A percentile compares a stretch with the other conserved stretches of the same genome.
phyloP scores from a whole-genome alignment of 2,888 invertebrate species.

The Synergus laeviventris region DNA sequence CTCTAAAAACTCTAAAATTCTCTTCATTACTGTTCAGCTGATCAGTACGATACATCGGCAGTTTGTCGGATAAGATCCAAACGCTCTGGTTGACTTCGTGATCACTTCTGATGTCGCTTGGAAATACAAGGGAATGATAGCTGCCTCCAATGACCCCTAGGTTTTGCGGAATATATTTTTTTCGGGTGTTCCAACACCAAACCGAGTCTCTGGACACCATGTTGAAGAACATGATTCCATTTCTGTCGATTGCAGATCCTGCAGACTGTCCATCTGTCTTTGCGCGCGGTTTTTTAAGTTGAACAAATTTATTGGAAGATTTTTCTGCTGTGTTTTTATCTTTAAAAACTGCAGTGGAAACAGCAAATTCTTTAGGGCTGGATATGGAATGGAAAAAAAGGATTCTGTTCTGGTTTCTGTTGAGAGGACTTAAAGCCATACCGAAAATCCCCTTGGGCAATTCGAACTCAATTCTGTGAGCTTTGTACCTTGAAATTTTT shows the following conservation, averaged over 20 bases:
- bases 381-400: conserved; percentile 90
- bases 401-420: conserved; percentile 79
- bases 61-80: conserved; percentile 86
- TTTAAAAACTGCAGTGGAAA: conserved; percentile 82
- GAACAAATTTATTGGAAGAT: conserved; percentile 68
- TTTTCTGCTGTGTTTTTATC: conserved; percentile 77
- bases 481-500: conserved; percentile 79
- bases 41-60: conserved; percentile 85
- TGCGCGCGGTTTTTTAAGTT: conserved; percentile 71
- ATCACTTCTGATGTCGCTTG: conserved; percentile 89
- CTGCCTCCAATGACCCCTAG: conserved; percentile 81
- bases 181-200: conserved; percentile 88
- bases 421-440: conserved; percentile 81
- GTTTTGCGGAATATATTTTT: conserved; percentile 82
- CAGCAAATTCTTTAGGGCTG: conserved; percentile 87
- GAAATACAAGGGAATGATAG: conserved; percentile 83
- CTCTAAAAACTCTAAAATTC: conserved; percentile 86
- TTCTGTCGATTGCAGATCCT: conserved; percentile 83
- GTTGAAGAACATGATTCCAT: conserved; percentile 88
- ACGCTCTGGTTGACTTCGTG: conserved; percentile 82
- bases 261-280: conserved; percentile 82
- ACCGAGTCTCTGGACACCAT: conserved; percentile 86
- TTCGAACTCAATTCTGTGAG: conserved; percentile 86
- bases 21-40: conserved; percentile 81
- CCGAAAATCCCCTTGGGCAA: conserved; percentile 91